These are phyloP conservation scores for Bufotes viridis DNA, from an alignment of 2,797 vertebrate genomes.

Conservation along the genomic window DNA sequence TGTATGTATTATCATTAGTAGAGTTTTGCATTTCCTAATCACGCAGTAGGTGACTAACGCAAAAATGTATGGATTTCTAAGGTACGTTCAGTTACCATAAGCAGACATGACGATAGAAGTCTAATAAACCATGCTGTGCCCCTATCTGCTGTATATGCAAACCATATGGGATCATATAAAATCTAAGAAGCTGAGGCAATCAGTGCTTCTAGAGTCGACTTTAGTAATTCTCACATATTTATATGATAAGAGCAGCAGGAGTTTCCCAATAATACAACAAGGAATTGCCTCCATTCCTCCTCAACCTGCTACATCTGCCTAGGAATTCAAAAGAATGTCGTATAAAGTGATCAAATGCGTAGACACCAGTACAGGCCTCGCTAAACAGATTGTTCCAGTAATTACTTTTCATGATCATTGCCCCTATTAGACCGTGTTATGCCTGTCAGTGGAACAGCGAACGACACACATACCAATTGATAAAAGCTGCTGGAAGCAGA, in stretches of 20 bases:
- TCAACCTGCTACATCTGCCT: not conserved
- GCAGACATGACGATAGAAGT: not conserved
- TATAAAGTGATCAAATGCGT: not conserved
- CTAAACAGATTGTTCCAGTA: conserved; percentile 3
- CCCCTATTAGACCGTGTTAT: not conserved
- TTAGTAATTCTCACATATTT: not conserved
- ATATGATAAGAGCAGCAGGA: not conserved
- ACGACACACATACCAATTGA: conserved; percentile 44
- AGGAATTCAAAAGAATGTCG: not conserved
- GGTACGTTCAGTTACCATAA: not conserved
- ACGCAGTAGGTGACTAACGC: not conserved
- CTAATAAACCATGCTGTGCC: too few relatives aligned
- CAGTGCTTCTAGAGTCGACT: not conserved
- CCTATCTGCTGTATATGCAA: too few relatives aligned
- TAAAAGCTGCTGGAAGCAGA: conserved; percentile 45
- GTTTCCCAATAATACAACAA: not conserved
- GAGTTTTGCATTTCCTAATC: not conserved
- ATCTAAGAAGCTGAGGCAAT: too few relatives aligned
- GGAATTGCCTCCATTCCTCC: not conserved
- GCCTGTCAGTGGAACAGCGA: conserved; percentile 21
- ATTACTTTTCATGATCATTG: not conserved
- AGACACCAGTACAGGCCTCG: not conserved
- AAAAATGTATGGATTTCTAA: not conserved
- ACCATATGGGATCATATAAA: too few relatives aligned
- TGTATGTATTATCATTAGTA: not conserved